Conservation (phyloP, 2,888 invertebrate species). For the Listrodromus nycthemerus region DNA sequence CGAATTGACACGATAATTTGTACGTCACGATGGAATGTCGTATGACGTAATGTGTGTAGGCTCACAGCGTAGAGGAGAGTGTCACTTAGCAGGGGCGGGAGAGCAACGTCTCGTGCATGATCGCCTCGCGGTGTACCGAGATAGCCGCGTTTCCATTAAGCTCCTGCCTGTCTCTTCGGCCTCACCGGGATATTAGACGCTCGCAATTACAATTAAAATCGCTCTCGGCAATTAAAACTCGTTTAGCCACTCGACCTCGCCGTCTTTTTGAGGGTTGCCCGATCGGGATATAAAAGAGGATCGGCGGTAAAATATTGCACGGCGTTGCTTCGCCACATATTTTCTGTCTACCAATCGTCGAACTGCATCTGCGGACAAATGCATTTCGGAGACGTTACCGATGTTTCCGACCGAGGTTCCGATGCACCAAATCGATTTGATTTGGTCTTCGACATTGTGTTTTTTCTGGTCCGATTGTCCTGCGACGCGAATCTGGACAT, state of each 20-base stretch:
- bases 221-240: conserved; percentile 66
- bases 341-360: not conserved
- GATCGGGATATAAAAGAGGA: conserved; percentile 27
- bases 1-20: not conserved
- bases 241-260: conserved; percentile 52
- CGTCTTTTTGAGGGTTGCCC: conserved; percentile 5
- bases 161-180: conserved; percentile 22
- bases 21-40: not conserved
- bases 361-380: not conserved
- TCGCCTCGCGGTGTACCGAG: conserved; percentile 45
- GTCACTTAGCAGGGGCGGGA: not conserved
- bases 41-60: not conserved
- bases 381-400: not conserved
- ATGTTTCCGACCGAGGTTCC: not conserved
- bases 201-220: conserved; percentile 67
- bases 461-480: too few relatives aligned
- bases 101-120: conserved; percentile 45
- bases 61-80: not conserved
- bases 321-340: too few relatives aligned
- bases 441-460: too few relatives aligned
- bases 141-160: conserved; percentile 52
- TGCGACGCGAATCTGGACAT: too few relatives aligned
- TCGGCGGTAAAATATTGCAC: conserved; percentile 25
- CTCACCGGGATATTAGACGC: conserved; percentile 58
- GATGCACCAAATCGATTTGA: not conserved